Conservation (phyloP, 2,888 invertebrate species). For the Craniophora ligustri region DNA sequence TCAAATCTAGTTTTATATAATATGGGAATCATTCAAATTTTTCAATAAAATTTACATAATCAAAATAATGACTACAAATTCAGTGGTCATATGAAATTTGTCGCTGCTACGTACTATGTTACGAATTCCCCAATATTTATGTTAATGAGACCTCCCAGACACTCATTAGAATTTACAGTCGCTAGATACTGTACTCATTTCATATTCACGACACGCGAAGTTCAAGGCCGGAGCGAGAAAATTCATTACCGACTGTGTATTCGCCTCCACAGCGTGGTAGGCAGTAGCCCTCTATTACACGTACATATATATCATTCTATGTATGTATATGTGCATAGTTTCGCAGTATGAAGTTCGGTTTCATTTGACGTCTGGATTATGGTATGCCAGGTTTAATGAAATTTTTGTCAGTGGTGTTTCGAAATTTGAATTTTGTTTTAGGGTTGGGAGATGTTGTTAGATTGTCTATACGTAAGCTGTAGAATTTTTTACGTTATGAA, state of each 20-base stretch:
- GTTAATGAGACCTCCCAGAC: constrained; percentile 56
- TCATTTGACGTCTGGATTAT: neutral
- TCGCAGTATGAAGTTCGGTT: constrained; percentile 13
- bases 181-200: constrained; percentile 51
- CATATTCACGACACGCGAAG: constrained; percentile 54
- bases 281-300: constrained; percentile 26
- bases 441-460: no score
- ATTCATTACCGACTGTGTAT: constrained; percentile 52
- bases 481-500: no score
- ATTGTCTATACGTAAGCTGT: no score
- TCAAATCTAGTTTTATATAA: no score
- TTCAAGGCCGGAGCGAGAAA: constrained; percentile 56
- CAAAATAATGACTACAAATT: constrained; percentile 19
- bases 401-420: constrained; percentile 6
- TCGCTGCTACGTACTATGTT: constrained; percentile 37
- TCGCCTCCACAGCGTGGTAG: constrained; percentile 18
- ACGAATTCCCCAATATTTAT: constrained; percentile 48
- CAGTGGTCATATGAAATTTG: constrained; percentile 27
- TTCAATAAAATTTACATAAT: neutral
- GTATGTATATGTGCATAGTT: neutral
- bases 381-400: neutral
- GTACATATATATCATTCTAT: constrained; percentile 4
- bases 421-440: neutral
- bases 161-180: constrained; percentile 57
- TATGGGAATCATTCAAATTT: no score